Conservation (phyloP, 1,140 invertebrate genomes). For the Nixonia krombeini region DNA sequence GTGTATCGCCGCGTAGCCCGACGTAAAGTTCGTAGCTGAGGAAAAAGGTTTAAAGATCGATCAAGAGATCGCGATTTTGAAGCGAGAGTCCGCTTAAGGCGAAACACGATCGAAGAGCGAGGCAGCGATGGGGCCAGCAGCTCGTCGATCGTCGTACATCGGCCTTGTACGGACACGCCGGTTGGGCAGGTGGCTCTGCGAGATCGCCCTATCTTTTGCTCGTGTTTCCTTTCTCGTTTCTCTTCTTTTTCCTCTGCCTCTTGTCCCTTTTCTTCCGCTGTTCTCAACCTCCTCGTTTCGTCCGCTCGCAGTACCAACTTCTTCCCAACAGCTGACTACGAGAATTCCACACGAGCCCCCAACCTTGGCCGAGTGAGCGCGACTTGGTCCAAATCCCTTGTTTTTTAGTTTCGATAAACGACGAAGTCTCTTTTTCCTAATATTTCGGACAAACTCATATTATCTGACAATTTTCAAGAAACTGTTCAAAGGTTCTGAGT, state of each 20-base stretch:
- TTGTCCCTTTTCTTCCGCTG: conserved; percentile 27
- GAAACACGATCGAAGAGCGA: conserved; percentile 55
- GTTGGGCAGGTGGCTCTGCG: conserved; percentile 61
- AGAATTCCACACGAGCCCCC: conserved; percentile 43
- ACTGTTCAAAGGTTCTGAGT: no score
- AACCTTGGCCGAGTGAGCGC: conserved; percentile 50
- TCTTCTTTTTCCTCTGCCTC: conserved; percentile 43
- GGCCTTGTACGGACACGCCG: conserved; percentile 66
- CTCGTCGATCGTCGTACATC: conserved; percentile 54
- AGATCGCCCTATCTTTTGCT: conserved; percentile 52
- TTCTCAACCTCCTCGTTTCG: conserved; percentile 27
- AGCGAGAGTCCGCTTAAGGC: conserved; percentile 55
- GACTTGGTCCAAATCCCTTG: no score
- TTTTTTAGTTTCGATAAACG: no score
- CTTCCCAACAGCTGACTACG: conserved; percentile 54
- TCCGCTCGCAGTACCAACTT: conserved; percentile 44
- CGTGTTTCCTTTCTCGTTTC: conserved; percentile 50
- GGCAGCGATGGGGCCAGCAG: conserved; percentile 41
- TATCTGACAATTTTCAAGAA: no score
- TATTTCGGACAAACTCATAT: no score
- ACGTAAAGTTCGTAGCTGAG: no score
- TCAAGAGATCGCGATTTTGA: conserved; percentile 49
- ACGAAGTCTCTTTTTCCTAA: no score
- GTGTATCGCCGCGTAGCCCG: no score
- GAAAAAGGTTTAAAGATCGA: neutral